Conservation (phyloP, 2,113 vertebrate species). For the Seriola aureovittata region DNA sequence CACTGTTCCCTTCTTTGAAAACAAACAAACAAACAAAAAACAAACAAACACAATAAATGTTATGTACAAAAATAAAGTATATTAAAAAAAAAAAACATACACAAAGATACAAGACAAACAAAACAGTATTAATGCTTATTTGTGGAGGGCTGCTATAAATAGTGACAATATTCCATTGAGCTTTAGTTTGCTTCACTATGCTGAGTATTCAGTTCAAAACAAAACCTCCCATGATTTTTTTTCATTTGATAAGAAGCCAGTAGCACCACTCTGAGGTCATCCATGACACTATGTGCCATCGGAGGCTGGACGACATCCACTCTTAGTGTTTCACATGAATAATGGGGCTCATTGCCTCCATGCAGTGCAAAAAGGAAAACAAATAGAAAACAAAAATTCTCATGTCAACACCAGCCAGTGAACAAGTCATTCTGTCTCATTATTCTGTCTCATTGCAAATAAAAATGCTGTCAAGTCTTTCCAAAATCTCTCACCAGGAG, state of each 20-base stretch:
- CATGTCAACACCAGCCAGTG: constrained; percentile 42
- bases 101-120: constrained; percentile 49
- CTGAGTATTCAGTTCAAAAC: constrained; percentile 24
- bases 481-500: constrained; percentile 74
- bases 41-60: constrained; percentile 42
- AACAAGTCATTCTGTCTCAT: constrained; percentile 52
- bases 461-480: constrained; percentile 63
- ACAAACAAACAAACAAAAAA: constrained; percentile 39
- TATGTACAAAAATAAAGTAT: constrained; percentile 78
- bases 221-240: constrained; percentile 8
- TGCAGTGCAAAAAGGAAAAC: constrained; percentile 71
- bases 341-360: constrained; percentile 58
- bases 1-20: constrained; percentile 79
- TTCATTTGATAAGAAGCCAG: constrained; percentile 53
- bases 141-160: constrained; percentile 61
- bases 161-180: constrained; percentile 51
- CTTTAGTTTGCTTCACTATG: constrained; percentile 44
- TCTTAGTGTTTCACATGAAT: constrained; percentile 57
- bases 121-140: constrained; percentile 60
- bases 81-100: constrained; percentile 66
- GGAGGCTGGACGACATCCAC: constrained; percentile 33
- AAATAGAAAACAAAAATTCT: constrained; percentile 32
- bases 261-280: constrained; percentile 64
- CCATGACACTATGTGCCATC: constrained; percentile 26
- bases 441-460: constrained; percentile 56